Evolutionary conservation across 2,797 vertebrate genomes (phyloP), one percentile per base, ranked within the genome.

Genomic region (Prionace glauca): DNA sequence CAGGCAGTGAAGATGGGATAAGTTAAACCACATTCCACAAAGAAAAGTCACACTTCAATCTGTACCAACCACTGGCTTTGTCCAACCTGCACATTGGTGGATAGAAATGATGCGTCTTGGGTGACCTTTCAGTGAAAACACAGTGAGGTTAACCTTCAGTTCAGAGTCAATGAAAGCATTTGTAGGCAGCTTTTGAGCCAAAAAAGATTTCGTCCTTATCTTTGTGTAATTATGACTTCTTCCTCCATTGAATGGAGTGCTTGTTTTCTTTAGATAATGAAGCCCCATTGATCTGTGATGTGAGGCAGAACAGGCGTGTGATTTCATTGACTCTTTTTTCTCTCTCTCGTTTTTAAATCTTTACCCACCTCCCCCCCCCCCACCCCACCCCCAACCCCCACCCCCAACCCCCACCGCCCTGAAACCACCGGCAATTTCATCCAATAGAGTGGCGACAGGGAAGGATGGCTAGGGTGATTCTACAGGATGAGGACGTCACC

Each of bases 401-500:
- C 11, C 12, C 62, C 62, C 60, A 5, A 4, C 60, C 62, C 62
- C 62, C 62, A 14, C 8, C 62, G 1, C 8, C 62, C 62, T 50
- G 45, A 65, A 65, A 65, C 62, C 10, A 65, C 56, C 45, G n/a
- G 16, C 45, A 9, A 20, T 24, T 0, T 94, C 96, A n/a, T 96
- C 93, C 96, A 50, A 1, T 98, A 99, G 99, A 99, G 96, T 99
- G 99, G 99, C 97, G 99, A 41, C 99, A 99, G 96, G 98, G 98
- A 0, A 98, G 98, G 0, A 99, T 98, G 77, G 98, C 98, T 0
- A 98, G 99, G 45, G 98, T 98, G 97, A 99, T 99, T 96, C 98
- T 99, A 24, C 98, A 99, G 96, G 99, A 99, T 5, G 99, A 99
- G 96, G 99, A 99, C 96, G 97, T 98, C 97, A 99, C 99, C 96